Evolutionary conservation across 2,113 vertebrate species (phyloP), one percentile per base, ranked within the genome.

Genomic region (Melanocharis versteri): DNA sequence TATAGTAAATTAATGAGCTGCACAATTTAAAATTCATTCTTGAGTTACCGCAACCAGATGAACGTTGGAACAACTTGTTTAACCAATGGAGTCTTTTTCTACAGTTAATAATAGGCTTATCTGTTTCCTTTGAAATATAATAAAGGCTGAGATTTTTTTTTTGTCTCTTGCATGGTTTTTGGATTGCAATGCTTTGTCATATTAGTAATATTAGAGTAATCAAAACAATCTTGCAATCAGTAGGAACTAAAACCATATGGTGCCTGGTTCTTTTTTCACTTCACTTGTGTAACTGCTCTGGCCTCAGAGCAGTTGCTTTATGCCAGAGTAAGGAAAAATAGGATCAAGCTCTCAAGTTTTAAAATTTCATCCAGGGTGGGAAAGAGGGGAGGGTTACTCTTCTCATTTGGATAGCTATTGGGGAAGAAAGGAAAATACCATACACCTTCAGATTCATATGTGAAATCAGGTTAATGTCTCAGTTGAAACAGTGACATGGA

Each of bases 121-220:
- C 60, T 57, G 10, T 57, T 95, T 91, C 64, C 69, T 95, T 45
- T 70, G 45, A 92, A 75, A 88, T 91, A 31, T 23, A 31, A 47
- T 83, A 68, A 90, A 84, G 31, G 10, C 47, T 66, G 51, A 61
- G 20, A 12, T 22, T 23, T 64, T 21, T 44, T 85, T 64, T 88
- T 76, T 45, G 6, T 80, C 17, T 85, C 30, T 69, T 73, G 12
- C 15, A 21, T 53, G 56, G 26, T 79, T 84, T 93, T 79, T 58
- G 37, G 26, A 64, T 81, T 78, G 35, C 20, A 40, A 6, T 81
- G 44, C 61, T 90, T 90, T 90, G 40, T 75, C 31, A 14, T 82
- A 68, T 90, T 82, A 61, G 33, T 93, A 81, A 75, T 83, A 82
- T 69, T 71, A 76, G 79, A 68, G 56, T 78, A 93, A 95, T 89